These are phyloP conservation scores for Chionoecetes opilio DNA, from an alignment of 1,140 invertebrate species.

Conservation along the genomic window DNA sequence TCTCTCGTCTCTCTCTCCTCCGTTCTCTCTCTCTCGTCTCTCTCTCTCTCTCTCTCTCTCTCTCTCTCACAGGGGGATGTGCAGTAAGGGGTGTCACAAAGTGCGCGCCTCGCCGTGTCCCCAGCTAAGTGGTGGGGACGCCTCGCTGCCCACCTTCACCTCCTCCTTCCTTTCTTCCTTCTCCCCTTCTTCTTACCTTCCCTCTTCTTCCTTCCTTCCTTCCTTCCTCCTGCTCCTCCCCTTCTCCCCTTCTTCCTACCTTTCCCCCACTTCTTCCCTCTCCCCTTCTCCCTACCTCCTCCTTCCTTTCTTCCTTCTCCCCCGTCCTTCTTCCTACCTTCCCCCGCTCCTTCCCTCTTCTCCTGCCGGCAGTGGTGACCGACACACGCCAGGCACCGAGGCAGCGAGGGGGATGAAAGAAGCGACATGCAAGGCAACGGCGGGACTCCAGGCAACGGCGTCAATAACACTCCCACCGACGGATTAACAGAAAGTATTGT, in stretches of 20 bases:
- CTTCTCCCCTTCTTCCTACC: background rate
- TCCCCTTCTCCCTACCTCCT: conserved; percentile 18
- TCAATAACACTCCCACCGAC: conserved; percentile 63
- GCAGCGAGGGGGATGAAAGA: background rate
- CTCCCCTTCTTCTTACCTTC: background rate
- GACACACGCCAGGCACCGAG: conserved; percentile 3
- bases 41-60: too few species aligned
- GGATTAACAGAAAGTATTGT: conserved; percentile 64
- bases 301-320: background rate
- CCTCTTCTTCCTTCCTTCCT: background rate
- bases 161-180: background rate
- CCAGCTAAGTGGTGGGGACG: background rate
- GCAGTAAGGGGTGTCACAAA: background rate
- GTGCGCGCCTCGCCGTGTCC: conserved; percentile 12
- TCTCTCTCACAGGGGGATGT: background rate
- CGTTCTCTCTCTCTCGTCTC: too few species aligned
- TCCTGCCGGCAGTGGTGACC: background rate
- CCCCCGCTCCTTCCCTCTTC: conserved; percentile 9
- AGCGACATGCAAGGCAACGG: conserved; percentile 7
- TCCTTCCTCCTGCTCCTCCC: background rate
- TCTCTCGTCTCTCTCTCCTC: background rate
- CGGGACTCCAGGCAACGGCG: background rate
- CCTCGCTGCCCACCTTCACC: background rate
- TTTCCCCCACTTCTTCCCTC: background rate
- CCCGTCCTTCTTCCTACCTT: background rate